phyloP scores from a whole-genome alignment of 2,888 invertebrate species.

The Salpingus planirostris region DNA sequence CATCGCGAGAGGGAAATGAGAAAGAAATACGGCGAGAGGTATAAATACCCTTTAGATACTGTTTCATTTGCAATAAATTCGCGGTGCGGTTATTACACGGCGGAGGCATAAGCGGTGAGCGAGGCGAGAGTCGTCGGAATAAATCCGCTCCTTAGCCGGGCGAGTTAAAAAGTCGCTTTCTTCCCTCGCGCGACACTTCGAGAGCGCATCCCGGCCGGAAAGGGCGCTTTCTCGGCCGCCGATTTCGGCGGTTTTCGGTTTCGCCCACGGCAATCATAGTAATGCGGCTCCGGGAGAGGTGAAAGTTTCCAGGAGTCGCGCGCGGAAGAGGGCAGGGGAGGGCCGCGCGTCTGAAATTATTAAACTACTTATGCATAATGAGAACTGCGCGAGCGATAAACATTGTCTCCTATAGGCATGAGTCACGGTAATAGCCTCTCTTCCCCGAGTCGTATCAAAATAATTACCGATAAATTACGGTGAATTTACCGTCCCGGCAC shows the following conservation, averaged over 20 bases:
- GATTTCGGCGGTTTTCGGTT: too few species aligned
- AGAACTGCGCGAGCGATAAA: slow-evolving; percentile 18
- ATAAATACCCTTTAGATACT: slow-evolving; percentile 39
- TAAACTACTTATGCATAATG: slow-evolving; percentile 17
- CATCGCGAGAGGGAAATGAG: slow-evolving; percentile 23
- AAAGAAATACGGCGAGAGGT: slow-evolving; percentile 37
- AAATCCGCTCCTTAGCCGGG: slow-evolving; percentile 22
- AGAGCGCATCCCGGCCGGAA: too few species aligned
- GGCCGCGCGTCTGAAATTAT: too few species aligned
- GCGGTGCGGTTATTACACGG: slow-evolving; percentile 29
- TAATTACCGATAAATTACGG: slow-evolving; percentile 20
- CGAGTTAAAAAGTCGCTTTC: slow-evolving; percentile 21
- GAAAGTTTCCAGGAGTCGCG: too few species aligned
- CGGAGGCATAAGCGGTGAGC: slow-evolving; percentile 26
- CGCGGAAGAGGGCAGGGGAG: too few species aligned
- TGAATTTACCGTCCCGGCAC: slow-evolving; percentile 17
- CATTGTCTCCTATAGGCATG: slow-evolving; percentile 18
- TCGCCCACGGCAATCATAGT: too few species aligned
- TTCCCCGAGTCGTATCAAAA: slow-evolving; percentile 19
- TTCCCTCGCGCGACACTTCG: too few species aligned
- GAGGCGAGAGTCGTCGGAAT: slow-evolving; percentile 22
- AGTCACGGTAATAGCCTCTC: slow-evolving; percentile 20
- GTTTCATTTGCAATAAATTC: slow-evolving; percentile 39
- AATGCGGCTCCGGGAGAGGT: too few species aligned
- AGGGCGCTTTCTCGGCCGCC: too few species aligned